A percentile compares a stretch with the other conserved stretches of the same genome.
Conservation (phyloP, 2,888 invertebrate species). For the Ecliptopera silaceata region DNA sequence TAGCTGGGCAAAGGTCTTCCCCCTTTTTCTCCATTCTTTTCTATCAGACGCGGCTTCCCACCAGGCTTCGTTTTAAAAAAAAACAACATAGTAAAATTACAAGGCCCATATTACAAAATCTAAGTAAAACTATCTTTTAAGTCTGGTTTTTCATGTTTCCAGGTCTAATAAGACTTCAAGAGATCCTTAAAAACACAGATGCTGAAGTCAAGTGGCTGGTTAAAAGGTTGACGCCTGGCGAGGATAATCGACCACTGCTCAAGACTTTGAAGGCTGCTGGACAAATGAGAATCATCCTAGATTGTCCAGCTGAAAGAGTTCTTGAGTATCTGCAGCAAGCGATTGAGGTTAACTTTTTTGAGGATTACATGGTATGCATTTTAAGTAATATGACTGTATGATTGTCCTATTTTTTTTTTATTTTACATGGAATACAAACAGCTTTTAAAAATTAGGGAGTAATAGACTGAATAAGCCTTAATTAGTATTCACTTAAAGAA, state of each 20-base stretch:
- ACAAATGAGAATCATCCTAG: slow-evolving; percentile 89
- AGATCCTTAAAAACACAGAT: slow-evolving; percentile 88
- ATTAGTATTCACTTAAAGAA: no score
- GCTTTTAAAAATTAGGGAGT: no score
- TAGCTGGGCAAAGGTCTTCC: no score
- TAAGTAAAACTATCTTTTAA: neutral
- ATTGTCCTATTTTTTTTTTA: no score
- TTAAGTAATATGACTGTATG: no score
- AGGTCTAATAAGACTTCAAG: slow-evolving; percentile 90
- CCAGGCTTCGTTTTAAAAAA: no score
- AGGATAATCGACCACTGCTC: slow-evolving; percentile 85
- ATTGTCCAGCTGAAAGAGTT: slow-evolving; percentile 88
- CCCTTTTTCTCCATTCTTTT: no score
- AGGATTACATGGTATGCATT: slow-evolving; percentile 88
- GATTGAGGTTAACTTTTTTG: slow-evolving; percentile 91
- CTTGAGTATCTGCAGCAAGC: slow-evolving; percentile 88
- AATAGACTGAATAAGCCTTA: no score
- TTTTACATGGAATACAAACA: no score
- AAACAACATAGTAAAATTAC: no score
- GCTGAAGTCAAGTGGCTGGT: slow-evolving; percentile 87
- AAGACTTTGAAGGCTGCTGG: slow-evolving; percentile 89
- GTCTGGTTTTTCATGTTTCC: neutral
- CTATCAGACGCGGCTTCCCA: no score
- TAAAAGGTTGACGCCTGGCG: slow-evolving; percentile 82
- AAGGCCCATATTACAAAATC: no score